Evolutionary conservation across 2,113 vertebrate genomes (phyloP).

Genomic region (Scomber colias): DNA sequence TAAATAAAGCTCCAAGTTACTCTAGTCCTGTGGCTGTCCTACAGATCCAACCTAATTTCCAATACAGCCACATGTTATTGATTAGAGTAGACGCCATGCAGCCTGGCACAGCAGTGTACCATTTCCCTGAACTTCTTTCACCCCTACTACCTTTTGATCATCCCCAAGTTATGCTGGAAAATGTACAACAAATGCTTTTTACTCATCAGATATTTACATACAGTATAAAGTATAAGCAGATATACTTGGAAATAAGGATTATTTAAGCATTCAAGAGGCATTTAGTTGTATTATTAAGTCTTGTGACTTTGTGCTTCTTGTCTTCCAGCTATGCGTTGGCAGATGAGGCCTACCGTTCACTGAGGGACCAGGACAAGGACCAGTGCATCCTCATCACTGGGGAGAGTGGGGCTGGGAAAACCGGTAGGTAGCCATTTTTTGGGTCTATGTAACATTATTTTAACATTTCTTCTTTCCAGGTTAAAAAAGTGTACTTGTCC

Average conservation of each 20-base stretch:
- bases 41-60: conserved; percentile 63
- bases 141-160: neutral
- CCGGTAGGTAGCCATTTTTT: conserved; percentile 84
- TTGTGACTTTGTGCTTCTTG: conserved; percentile 35
- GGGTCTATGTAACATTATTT: neutral
- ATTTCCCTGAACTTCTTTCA: conserved; percentile 15
- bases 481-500: neutral
- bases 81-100: conserved; percentile 50
- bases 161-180: conserved; percentile 3
- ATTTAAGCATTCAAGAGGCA: neutral
- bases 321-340: conserved; percentile 94
- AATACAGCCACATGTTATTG: conserved; percentile 54
- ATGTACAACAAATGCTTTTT: too few relatives aligned
- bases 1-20: conserved; percentile 52
- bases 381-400: conserved; percentile 99
- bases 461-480: neutral
- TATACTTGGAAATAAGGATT: neutral
- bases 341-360: conserved; percentile 97
- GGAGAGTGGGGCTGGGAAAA: conserved; percentile 98
- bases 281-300: neutral
- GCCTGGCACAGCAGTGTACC: conserved; percentile 15
- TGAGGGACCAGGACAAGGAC: conserved; percentile 98
- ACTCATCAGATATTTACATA: too few relatives aligned
- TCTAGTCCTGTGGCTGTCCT: conserved; percentile 24
- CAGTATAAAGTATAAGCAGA: too few relatives aligned